Base-by-base conservation (phyloP, 2,888 invertebrate genomes). In the Drosophila cracens region DNA sequence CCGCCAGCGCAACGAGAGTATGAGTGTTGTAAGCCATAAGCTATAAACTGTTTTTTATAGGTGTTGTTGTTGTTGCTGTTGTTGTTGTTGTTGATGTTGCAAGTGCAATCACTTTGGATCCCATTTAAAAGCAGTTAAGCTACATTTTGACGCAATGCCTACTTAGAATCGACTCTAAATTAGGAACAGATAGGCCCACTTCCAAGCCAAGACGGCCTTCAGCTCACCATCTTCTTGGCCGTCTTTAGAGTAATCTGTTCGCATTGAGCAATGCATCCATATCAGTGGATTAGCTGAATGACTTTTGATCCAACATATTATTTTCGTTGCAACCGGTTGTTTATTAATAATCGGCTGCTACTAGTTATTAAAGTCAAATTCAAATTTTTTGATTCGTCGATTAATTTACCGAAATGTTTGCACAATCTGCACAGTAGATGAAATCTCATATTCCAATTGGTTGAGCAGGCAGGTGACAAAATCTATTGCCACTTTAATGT, bases 311-410 rank as follows among this genome's bases (percentile, higher is more conserved):
- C 52, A 34, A 51, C 13, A 18, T 34, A 18, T 25, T 27, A 16
- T 62, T 29, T 43, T 25, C 25, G 25, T 40, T 27, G 33, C 36
- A 48, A 75, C 79, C 64, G 72, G 74, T 69, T 58, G 61, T 64
- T 29, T 27, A 74, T 73, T 81, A 79, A 71, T 69, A 60, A 68
- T 54, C 77, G 63, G 59, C 72, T 56, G 67, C 83, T 81, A 69
- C 51, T 48, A 31, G 73, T 78, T 81, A 78, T 88, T 83, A 74
- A 83, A 68, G 63, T 70, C 70, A 52, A 58, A 79, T 57, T 72
- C 52, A 64, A 68, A 87, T 81, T 63, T 58, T 63, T 86, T 74
- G 74, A 70, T 79, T 76, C 71, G 70, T 36, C 51, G 57, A 60
- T 64, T 69, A 56, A 51, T 61, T 34, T 52, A 52, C 54, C 43